Base-by-base conservation (phyloP, 2,113 vertebrate genomes). In the Tragelaphus buxtoni region DNA sequence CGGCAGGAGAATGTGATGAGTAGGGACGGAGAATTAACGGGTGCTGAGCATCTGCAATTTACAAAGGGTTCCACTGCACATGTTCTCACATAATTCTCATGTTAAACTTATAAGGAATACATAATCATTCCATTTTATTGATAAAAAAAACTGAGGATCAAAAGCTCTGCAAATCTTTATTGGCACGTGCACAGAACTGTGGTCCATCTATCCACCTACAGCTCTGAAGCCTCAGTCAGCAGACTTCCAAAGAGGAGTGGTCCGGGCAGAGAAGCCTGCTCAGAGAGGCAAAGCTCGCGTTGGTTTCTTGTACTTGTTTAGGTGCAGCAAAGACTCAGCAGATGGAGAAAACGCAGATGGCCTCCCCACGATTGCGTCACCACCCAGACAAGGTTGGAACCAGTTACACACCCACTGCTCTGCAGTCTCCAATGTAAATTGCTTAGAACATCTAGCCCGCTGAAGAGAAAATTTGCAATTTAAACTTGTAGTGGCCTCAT, bases 261-360 rank as follows among this genome's bases (percentile, higher is more conserved):
- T 28, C 79, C 5, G 7, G 26, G 53, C 1, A 0, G 35, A 91
- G 22, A 95, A 83, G 65, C 18, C 53, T 77, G 24, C n/a, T 83
- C 74, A n/a, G 22, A 82, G 83, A 94, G 58, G 49, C 6, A 11
- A 96, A 32, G 20, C 60, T 39, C 13, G 32, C 74, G 76, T 47
- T 65, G 76, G 80, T 92, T 47, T 26, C 11, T 20, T 53, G 65
- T 39, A 77, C 60, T 85, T 84, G 74, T 92, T 85, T 84, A 58
- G 84, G 81, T 45, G 26, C 81, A 90, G 84, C 96, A 84, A 88
- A 95, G 88, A 32, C 61, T 96, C 56, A 81, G 74, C 88, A 97
- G 96, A 97, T 92, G 97, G 97, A 96, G 63, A 69, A 94, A 94
- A 95, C 88, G 88, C 97, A 97, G 97, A 97, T 96, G 97, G 97